A percentile compares a stretch with the other conserved stretches of the same genome.
Conservation (phyloP, 2,888 invertebrate species). For the Teinopalpus imperialis region DNA sequence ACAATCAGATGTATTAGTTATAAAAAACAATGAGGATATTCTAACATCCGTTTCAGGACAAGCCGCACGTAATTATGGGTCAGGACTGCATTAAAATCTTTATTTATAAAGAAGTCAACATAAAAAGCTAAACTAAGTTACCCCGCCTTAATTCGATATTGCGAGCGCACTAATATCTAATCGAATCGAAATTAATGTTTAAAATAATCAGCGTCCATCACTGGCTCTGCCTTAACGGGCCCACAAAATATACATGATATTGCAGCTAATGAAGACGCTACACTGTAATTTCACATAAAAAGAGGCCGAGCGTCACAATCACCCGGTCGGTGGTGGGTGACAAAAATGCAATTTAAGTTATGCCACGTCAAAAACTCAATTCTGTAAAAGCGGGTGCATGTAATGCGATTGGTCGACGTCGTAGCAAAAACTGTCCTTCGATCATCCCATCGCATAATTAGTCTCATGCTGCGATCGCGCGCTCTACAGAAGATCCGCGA, state of each 20-base stretch:
- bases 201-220: conserved; percentile 46
- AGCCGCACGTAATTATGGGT: conserved; percentile 2
- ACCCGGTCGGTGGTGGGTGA: conserved; percentile 58
- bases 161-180: conserved; percentile 28
- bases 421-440: conserved; percentile 56
- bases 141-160: conserved; percentile 21
- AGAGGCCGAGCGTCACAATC: conserved; percentile 43
- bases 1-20: no score
- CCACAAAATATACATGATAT: conserved; percentile 39
- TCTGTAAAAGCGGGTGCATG: conserved; percentile 50
- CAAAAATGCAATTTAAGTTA: conserved; percentile 80
- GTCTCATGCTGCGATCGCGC: conserved; percentile 59
- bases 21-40: no score
- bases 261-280: conserved; percentile 67
- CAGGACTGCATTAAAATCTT: conserved; percentile 18
- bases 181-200: conserved; percentile 38
- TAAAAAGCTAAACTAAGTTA: conserved; percentile 15
- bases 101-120: conserved; percentile 14
- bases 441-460: conserved; percentile 71
- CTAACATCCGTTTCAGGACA: conserved; percentile 5
- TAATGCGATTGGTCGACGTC: conserved; percentile 44
- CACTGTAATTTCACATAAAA: conserved; percentile 55
- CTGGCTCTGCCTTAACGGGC: conserved; percentile 35
- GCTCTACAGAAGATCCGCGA: conserved; percentile 29
- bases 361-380: conserved; percentile 70